Percentiles rank a stretch among this genome's conserved stretches.
phyloP scores from a whole-genome alignment of 2,797 vertebrate species.

The Dendrocincla fuliginosa region DNA sequence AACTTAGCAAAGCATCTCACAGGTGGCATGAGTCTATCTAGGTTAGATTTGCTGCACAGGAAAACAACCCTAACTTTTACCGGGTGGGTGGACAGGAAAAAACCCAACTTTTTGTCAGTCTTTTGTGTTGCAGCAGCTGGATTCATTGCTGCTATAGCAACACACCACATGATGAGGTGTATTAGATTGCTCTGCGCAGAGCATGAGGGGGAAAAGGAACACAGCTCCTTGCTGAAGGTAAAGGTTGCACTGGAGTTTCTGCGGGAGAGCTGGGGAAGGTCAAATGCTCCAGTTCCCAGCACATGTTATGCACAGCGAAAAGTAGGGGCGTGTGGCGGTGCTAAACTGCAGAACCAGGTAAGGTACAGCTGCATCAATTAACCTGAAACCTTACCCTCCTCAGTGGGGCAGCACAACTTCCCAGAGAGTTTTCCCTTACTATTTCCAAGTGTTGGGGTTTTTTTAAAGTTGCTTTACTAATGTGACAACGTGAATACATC shows the following conservation, averaged over 20 bases:
- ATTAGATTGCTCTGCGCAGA: conserved; percentile 93
- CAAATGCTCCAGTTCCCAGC: conserved; percentile 57
- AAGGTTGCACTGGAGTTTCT: conserved; percentile 74
- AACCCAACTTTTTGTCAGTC: conserved; percentile 81
- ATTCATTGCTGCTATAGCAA: conserved; percentile 94
- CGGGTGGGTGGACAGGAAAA: conserved; percentile 71
- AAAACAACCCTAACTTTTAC: conserved; percentile 71
- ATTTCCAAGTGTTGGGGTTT: not conserved
- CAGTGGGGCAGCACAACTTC: not conserved
- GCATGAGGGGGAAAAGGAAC: conserved; percentile 79
- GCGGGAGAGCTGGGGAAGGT: conserved; percentile 56
- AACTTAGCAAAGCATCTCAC: conserved; percentile 30
- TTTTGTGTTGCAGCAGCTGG: conserved; percentile 87
- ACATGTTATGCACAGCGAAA: conserved; percentile 26
- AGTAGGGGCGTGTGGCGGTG: conserved; percentile 30
- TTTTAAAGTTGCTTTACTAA: not conserved
- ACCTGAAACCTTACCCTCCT: not conserved
- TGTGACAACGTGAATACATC: not conserved
- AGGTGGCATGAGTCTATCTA: conserved; percentile 54
- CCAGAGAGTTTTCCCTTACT: conserved; percentile 27
- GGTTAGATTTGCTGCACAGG: conserved; percentile 60
- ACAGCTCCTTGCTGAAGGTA: conserved; percentile 79
- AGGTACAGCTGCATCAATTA: conserved; percentile 31
- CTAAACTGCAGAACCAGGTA: conserved; percentile 74
- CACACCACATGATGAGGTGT: conserved; percentile 96